phyloP scores from a whole-genome alignment of 37 sponge, comb jelly and placozoan species.

The Diacarnus erythraeanus region DNA sequence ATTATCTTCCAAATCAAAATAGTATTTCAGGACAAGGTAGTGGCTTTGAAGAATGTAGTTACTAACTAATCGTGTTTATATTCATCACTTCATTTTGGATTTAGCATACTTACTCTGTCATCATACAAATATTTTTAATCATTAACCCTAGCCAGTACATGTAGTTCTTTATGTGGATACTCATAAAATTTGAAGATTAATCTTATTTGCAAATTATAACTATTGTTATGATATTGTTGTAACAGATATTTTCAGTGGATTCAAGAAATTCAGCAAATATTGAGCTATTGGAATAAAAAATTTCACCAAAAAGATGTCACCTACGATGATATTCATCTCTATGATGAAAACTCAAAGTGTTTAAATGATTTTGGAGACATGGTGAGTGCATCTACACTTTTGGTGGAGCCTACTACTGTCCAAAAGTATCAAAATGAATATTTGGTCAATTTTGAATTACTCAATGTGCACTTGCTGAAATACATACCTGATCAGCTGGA shows the following conservation, averaged over 20 bases:
- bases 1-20: too few species aligned
- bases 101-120: too few species aligned
- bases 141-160: too few species aligned
- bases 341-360: constrained; percentile 14
- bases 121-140: too few species aligned
- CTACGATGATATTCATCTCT: constrained; percentile 52
- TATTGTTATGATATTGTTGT: too few species aligned
- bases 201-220: too few species aligned
- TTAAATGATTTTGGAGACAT: constrained; percentile 13
- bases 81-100: too few species aligned
- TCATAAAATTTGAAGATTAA: too few species aligned
- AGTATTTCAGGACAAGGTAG: too few species aligned
- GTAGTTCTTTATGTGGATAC: too few species aligned
- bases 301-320: constrained; percentile 14
- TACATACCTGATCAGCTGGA: constrained; percentile 44
- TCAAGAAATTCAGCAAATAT: constrained; percentile 16
- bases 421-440: background rate
- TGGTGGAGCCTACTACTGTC: constrained; percentile 1
- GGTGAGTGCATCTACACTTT: constrained; percentile 1
- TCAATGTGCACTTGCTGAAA: constrained; percentile 28
- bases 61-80: too few species aligned
- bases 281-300: constrained; percentile 30
- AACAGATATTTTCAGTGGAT: constrained; percentile 60
- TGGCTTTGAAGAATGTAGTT: too few species aligned
- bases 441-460: constrained; percentile 19